Evolutionary conservation across 2,888 invertebrate species (phyloP), one percentile per base, ranked within the genome.

Genomic region (Acrobasis consociella): DNA sequence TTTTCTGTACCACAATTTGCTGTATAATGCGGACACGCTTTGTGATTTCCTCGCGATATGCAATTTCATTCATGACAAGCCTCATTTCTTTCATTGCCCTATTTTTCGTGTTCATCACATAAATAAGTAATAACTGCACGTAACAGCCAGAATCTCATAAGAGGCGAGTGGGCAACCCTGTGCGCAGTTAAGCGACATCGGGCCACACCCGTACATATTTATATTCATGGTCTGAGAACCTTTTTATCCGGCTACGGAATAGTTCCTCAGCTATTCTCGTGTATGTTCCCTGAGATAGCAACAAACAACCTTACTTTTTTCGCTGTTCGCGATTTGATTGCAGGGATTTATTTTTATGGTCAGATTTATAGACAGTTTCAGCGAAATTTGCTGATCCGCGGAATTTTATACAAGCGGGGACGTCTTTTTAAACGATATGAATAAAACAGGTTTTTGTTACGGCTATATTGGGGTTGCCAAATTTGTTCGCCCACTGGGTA

Each of bases 311-410:
- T 83, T 87, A 86, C 86, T 87, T 86, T 89, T 88, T 87, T 85
- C 78, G 83, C 78, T 85, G 84, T 87, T 89, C 81, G 79, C 86
- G 78, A 90, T 91, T 90, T 91, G 90, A 91, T 91, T 89, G 89
- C 83, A 70, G 77, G 90, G 91, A 89, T 91, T 90, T 91, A 87
- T 82, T 91, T 90, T 91, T 91, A 91, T 86, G 87, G 78, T 85
- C 88, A 88, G 87, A 87, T 91, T 91, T 91, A 91, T 88, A 84
- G 87, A 85, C 85, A 85, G 84, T 85, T 85, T 80, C 80, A 75
- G 75, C 78, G 77, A 83, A 86, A 86, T 88, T 86, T 76, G 83
- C 80, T 75, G 80, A 78, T 80, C 72, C 77, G 77, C 75, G 71
- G 74, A 78, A 80, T 83, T 82, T 82, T 81, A 79, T 82, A 76